Evolutionary conservation across 1,140 invertebrate species (phyloP), one percentile per base, ranked within the genome.

Genomic region (Drosophila equinoxialis): DNA sequence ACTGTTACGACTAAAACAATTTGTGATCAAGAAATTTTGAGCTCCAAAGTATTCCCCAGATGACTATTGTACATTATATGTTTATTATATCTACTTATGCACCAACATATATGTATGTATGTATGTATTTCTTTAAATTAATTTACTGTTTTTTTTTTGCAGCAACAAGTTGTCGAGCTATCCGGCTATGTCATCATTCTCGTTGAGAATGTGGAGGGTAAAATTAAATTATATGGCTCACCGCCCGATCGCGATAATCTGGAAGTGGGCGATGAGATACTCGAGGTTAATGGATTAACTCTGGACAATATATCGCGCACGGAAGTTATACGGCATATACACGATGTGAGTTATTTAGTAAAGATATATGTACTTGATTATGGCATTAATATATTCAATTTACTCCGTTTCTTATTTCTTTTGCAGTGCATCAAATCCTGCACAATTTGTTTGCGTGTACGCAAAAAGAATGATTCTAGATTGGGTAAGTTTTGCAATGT

Each of bases 111-210:
- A 51, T 60, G 13, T 74, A n/a, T n/a, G n/a, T n/a, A n/a, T n/a
- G n/a, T n/a, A n/a, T n/a, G n/a, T n/a, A n/a, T n/a, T n/a, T n/a
- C 41, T 70, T 51, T 68, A 74, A 57, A 73, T 75, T 11, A 3
- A 69, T 63, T 69, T 69, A 20, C 39, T 66, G 17, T 51, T 58
- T 30, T 26, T 23, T 55, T 71, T 10, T 37, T 74, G 41, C 83
- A 91, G 77, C 90, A 92, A 91, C 91, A 93, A 89, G 92, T 97
- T 94, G 97, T 98, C 87, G 98, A 99, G 94, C 94, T 99, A 91
- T 96, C 97, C 81, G 97, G 98, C 84, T 99, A 99, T 93, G 97
- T 98, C 91, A 98, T 99, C 92, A 98, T 98, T 92, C 94, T 99
- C 89, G 97, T 98, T 71, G 97, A 98, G 93, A 97, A 97, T 81